Conservation (phyloP, 2,113 vertebrate species). For the Neofelis nebulosa region DNA sequence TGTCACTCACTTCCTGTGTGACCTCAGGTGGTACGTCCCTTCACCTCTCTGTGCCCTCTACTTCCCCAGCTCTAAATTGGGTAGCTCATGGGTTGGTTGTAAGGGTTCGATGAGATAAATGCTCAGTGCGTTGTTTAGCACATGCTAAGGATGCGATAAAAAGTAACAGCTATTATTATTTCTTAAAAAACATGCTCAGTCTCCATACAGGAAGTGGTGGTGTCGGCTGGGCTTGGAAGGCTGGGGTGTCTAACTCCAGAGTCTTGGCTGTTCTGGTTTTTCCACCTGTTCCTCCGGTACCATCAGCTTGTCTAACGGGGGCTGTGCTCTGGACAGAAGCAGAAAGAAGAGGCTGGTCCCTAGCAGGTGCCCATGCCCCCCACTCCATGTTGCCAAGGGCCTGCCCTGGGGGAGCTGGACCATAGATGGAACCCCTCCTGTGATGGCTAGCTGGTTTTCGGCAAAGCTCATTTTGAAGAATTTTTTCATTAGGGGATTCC, state of each 20-base stretch:
- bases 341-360: background rate
- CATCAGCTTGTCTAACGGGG: fast-evolving
- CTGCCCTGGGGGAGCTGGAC: background rate
- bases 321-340: background rate
- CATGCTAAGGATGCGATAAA: background rate
- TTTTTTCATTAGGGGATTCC: slow-evolving; percentile 24
- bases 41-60: background rate
- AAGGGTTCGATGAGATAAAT: background rate
- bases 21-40: background rate
- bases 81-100: background rate
- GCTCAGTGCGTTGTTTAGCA: background rate
- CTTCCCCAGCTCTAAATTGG: background rate
- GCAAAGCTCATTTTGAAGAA: background rate
- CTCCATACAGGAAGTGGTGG: background rate
- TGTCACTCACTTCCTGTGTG: background rate
- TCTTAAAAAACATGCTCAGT: background rate
- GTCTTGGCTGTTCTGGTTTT: background rate
- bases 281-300: background rate
- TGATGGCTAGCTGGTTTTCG: background rate
- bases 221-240: background rate
- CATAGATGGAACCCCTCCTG: fast-evolving
- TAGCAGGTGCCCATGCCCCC: background rate
- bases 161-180: background rate
- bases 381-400: background rate
- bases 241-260: background rate